Conservation (phyloP, 2,888 invertebrate genomes). For the Drosophila multiciliata region DNA sequence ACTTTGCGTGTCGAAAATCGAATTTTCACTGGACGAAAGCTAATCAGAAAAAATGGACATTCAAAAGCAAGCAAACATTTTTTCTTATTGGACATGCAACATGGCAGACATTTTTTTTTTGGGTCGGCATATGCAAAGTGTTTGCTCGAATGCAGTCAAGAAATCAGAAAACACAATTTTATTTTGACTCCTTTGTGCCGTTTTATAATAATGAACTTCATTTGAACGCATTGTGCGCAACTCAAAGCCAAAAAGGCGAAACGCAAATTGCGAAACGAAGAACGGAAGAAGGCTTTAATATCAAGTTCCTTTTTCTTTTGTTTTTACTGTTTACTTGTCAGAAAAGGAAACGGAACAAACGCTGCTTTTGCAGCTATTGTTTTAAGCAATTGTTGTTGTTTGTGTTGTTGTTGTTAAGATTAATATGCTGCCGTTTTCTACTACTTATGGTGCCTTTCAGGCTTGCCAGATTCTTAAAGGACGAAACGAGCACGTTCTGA, state of each 20-base stretch:
- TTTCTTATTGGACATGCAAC: not conserved
- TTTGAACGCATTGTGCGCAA: conserved; percentile 52
- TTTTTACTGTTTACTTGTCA: conserved; percentile 1
- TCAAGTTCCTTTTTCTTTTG: conserved; percentile 31
- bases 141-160: not conserved
- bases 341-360: conserved; percentile 6
- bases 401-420: conserved; percentile 60
- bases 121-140: not conserved
- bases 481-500: conserved; percentile 60
- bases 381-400: conserved; percentile 33
- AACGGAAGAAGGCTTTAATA: conserved; percentile 54
- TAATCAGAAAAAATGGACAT: not conserved
- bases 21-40: not conserved
- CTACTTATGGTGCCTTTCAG: conserved; percentile 77
- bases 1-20: not conserved
- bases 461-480: conserved; percentile 55
- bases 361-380: conserved; percentile 42
- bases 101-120: conserved; percentile 7
- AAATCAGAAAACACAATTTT: conserved; percentile 12
- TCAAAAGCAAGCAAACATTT: conserved; percentile 12
- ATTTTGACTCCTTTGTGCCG: not conserved
- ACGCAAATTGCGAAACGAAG: not conserved
- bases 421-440: conserved; percentile 78
- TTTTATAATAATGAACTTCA: conserved; percentile 63
- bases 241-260: conserved; percentile 35